Conservation (phyloP, 2,888 invertebrate genomes). For the Pristionchus arcanus region DNA sequence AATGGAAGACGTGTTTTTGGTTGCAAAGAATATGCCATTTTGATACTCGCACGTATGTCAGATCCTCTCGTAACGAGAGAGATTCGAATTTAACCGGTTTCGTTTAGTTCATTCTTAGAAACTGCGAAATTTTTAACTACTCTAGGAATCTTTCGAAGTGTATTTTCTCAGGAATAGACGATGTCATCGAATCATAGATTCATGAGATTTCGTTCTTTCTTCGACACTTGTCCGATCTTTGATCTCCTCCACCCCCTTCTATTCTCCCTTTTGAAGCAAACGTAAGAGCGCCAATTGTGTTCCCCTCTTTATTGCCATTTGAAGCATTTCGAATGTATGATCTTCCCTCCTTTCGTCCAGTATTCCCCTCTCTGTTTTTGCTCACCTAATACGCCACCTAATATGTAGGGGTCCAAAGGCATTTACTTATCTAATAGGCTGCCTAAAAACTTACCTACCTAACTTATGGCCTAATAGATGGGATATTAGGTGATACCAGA, state of each 20-base stretch:
- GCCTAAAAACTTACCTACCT: no score
- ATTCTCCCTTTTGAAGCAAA: neutral
- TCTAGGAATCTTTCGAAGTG: neutral
- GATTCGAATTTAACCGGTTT: neutral
- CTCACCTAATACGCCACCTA: no score
- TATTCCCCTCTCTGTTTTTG: neutral
- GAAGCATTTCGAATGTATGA: slow-evolving; percentile 27
- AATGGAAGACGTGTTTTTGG: slow-evolving; percentile 14
- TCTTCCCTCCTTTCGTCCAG: neutral
- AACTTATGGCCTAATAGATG: no score
- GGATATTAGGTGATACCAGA: no score
- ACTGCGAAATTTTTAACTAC: neutral
- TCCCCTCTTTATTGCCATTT: slow-evolving; percentile 20
- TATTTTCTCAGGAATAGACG: neutral
- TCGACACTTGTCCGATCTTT: neutral
- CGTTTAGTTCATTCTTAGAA: neutral
- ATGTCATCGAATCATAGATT: neutral
- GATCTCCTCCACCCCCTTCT: neutral
- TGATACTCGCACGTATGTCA: slow-evolving; percentile 10
- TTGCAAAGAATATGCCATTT: neutral
- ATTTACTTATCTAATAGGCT: no score
- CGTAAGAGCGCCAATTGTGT: slow-evolving; percentile 23
- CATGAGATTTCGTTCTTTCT: slow-evolving; percentile 3
- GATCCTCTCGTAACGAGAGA: neutral
- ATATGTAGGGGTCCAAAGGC: no score